Evolutionary conservation across 2,888 invertebrate genomes (phyloP), one percentile per base, ranked within the genome.

Genomic region (Tenthredo livida): DNA sequence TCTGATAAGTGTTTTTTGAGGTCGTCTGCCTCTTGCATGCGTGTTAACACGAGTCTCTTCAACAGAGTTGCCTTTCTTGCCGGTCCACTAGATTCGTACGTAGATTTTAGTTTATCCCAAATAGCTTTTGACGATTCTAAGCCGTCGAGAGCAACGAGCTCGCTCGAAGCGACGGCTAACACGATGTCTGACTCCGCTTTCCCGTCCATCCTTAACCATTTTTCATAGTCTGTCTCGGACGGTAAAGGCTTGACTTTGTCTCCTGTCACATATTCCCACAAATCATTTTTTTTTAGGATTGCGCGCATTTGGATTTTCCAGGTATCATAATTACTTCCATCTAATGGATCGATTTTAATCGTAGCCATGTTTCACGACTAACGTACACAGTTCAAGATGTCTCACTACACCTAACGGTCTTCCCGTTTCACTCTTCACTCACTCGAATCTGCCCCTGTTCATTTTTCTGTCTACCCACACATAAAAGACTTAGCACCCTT

Each of bases 211-310:
- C 84, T 85, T 12, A 21, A 70, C 86, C 87, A 86, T 33, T 84
- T 43, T 12, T 17, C 65, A 3, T 47, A 65, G 37, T 33, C 37
- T 50, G 72, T 3, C n/a, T 25, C 84, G 15, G 78, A 12, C 10
- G 29, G 50, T 17, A n/a, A 15, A 72, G 86, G 85, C 72, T 80
- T 83, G 7, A 77, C 54, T 15, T 75, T 87, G 5, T 65, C 84
- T 15, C 87, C 87, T 5, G 85, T 75, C 12, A 86, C 87, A 61
- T 87, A 87, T 43, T 84, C 86, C 88, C 87, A 88, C 58, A 84
- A 61, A 73, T 87, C 86, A 84, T 87, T 88, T 77, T 87, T 87
- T 25, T 85, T 87, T 5, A 87, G 84, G 17, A 88, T 80, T 15
- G 86, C 87, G 37, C 85, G 33, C 43, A 86, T 87, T 50, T 87